These are phyloP conservation scores for Callyntrura sp. DNA, from an alignment of 2,888 invertebrate species.

Conservation along the genomic window DNA sequence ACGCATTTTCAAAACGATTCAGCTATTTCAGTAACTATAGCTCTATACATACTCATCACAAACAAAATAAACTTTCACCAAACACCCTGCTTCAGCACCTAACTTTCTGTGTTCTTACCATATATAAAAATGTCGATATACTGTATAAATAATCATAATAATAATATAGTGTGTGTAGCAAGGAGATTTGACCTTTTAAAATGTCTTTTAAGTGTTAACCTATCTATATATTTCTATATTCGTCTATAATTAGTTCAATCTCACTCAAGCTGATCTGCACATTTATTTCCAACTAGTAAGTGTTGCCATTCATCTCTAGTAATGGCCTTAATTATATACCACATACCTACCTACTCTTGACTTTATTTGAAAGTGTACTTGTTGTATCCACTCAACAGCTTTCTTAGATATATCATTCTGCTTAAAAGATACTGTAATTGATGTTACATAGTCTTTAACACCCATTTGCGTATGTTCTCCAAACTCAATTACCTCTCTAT, in stretches of 20 bases:
- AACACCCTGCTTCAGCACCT: conserved; percentile 70
- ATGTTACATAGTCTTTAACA: conserved; percentile 11
- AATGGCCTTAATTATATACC: conserved; percentile 21
- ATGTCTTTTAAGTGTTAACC: conserved; percentile 42
- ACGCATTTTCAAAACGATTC: conserved; percentile 30
- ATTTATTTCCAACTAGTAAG: conserved; percentile 48
- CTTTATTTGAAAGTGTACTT: conserved; percentile 27
- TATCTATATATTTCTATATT: conserved; percentile 8
- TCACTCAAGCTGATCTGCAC: conserved; percentile 60
- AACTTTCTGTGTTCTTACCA: conserved; percentile 32
- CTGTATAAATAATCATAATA: no score
- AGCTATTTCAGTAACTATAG: neutral
- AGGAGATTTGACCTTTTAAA: conserved; percentile 31
- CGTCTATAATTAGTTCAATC: conserved; percentile 40
- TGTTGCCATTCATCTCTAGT: conserved; percentile 53
- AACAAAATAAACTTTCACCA: conserved; percentile 59
- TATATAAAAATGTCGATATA: no score
- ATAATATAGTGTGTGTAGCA: conserved; percentile 40
- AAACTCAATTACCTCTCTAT: neutral
- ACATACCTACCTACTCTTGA: conserved; percentile 11
- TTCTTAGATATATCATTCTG: conserved; percentile 13
- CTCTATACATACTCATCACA: conserved; percentile 49
- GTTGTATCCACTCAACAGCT: conserved; percentile 32
- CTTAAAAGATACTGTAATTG: conserved; percentile 35
- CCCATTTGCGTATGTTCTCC: conserved; percentile 11